Conservation (phyloP, 2,888 invertebrate genomes). For the Eurytoma adleriae region DNA sequence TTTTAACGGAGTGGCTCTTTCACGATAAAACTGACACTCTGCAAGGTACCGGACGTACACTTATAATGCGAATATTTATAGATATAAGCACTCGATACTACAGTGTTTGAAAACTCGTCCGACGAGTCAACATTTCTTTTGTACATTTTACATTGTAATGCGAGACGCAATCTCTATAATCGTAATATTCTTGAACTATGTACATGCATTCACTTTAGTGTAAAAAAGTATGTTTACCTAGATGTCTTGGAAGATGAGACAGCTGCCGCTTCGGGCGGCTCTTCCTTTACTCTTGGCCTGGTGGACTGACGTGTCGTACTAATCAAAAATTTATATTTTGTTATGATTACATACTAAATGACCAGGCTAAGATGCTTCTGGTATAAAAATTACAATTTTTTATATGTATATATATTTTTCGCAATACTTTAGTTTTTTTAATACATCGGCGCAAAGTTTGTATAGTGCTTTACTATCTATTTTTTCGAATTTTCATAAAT, state of each 20-base stretch:
- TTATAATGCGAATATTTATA: neutral
- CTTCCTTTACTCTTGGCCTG: constrained; percentile 76
- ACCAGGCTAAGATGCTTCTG: constrained; percentile 61
- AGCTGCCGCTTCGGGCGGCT: constrained; percentile 75
- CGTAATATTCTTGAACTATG: constrained; percentile 41
- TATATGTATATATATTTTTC: neutral
- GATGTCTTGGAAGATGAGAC: constrained; percentile 76
- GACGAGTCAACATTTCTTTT: constrained; percentile 23
- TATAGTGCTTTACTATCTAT: constrained; percentile 31
- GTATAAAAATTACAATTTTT: constrained; percentile 51
- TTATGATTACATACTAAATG: constrained; percentile 65
- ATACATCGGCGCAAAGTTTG: constrained; percentile 43
- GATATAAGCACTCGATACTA: constrained; percentile 30
- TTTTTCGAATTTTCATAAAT: constrained; percentile 32
- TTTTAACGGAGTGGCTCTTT: neutral
- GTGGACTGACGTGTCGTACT: constrained; percentile 76
- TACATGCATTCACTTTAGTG: constrained; percentile 68
- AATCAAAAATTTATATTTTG: constrained; percentile 73
- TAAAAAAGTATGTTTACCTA: constrained; percentile 74
- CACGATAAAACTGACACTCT: constrained; percentile 41
- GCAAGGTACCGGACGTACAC: constrained; percentile 38
- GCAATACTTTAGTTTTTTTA: too few species aligned
- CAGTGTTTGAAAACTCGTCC: constrained; percentile 31
- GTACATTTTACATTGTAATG: constrained; percentile 45
- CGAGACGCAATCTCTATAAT: constrained; percentile 44